A percentile compares a stretch with the other conserved stretches of the same genome.
Conservation (phyloP, 2,797 vertebrate genomes). For the Trachops cirrhosus region DNA sequence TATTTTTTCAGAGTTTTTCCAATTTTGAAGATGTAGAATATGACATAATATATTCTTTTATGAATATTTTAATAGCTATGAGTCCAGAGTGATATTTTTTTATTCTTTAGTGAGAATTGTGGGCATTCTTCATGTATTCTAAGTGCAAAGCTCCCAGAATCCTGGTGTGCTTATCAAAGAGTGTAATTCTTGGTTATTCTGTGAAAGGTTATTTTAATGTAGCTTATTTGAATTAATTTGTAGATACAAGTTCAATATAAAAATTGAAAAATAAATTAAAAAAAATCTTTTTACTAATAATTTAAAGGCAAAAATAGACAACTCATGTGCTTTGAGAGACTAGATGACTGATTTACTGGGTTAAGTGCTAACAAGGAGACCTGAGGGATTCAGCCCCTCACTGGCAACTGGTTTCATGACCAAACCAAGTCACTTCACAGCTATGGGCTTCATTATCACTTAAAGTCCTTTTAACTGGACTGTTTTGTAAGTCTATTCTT, state of each 20-base stretch:
- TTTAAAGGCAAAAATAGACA: background rate
- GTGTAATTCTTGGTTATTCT: background rate
- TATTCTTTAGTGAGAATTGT: background rate
- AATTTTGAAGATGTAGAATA: background rate
- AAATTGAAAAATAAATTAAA: background rate
- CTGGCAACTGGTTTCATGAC: background rate
- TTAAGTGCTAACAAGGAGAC: background rate
- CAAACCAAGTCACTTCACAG: background rate
- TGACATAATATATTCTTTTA: background rate
- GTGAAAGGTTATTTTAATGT: background rate
- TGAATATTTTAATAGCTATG: background rate
- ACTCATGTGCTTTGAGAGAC: background rate
- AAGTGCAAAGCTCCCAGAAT: background rate
- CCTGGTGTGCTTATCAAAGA: background rate
- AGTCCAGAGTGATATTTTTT: background rate
- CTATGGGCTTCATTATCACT: background rate
- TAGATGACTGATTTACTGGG: background rate
- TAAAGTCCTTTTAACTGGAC: background rate
- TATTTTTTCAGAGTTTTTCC: conserved; percentile 8
- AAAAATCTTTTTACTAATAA: background rate
- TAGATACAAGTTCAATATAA: background rate
- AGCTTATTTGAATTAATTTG: background rate
- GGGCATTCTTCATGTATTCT: background rate
- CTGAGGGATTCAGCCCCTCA: background rate
- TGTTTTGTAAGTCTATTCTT: background rate